Evolutionary conservation across 1,140 invertebrate species (phyloP).

Genomic region (Listronotus oregonensis): DNA sequence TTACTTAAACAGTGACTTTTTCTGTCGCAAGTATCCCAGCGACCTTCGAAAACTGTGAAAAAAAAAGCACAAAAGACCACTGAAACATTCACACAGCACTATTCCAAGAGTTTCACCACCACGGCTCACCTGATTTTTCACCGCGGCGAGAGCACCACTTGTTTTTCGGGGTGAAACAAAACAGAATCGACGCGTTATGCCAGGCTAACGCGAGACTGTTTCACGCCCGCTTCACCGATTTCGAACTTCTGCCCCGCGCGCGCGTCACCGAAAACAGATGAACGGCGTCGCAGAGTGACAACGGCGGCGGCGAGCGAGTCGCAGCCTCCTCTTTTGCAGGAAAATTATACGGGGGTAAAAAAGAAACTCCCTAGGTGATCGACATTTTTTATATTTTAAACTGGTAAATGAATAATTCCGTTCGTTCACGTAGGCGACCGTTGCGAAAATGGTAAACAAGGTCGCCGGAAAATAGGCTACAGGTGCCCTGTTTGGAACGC

Average conservation of each 20-base stretch:
- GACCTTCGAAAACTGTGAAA: no score
- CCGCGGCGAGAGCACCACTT: not conserved
- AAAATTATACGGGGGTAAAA: not conserved
- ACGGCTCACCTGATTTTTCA: not conserved
- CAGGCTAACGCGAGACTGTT: conserved; percentile 18
- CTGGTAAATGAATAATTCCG: no score
- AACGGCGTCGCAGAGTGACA: not conserved
- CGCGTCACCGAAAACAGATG: conserved; percentile 16
- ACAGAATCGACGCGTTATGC: conserved; percentile 7
- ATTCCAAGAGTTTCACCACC: not conserved
- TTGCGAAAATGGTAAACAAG: conserved; percentile 6
- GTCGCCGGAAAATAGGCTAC: conserved; percentile 6
- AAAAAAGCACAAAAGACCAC: no score
- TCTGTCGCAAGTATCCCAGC: no score
- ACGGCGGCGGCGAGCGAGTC: not conserved
- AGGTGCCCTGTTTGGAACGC: conserved; percentile 5
- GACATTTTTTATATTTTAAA: no score
- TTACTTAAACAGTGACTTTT: no score
- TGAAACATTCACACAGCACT: not conserved
- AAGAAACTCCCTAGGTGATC: no score
- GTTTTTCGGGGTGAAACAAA: not conserved
- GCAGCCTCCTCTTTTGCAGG: conserved; percentile 8
- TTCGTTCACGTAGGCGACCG: no score
- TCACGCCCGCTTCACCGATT: conserved; percentile 23
- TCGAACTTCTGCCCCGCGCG: conserved; percentile 15